Evolutionary conservation across 1,140 invertebrate species (phyloP).

Genomic region (Potamilus streckersoni): DNA sequence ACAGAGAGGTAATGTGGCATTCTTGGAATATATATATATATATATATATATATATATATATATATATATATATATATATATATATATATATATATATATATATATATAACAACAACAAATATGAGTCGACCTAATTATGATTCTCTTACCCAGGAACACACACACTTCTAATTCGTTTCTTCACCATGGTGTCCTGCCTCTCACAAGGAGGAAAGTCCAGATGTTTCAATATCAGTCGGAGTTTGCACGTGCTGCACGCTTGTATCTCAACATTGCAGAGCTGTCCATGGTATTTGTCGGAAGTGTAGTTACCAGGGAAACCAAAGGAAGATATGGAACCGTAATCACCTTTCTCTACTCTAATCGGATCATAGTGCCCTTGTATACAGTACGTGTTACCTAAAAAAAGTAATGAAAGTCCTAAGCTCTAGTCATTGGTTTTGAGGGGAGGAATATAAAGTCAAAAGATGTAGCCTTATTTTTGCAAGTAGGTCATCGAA

Average conservation of each 20-base stretch:
- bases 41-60: too few relatives aligned
- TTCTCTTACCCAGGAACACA: slow-evolving; percentile 39
- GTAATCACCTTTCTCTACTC: slow-evolving; percentile 55
- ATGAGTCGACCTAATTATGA: neutral
- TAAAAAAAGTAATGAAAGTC: neutral
- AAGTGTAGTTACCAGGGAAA: slow-evolving; percentile 49
- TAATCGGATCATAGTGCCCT: slow-evolving; percentile 15
- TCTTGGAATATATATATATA: too few relatives aligned
- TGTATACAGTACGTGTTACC: slow-evolving; percentile 37
- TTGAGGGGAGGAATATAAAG: too few relatives aligned
- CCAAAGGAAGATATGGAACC: slow-evolving; percentile 44
- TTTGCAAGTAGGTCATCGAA: too few relatives aligned
- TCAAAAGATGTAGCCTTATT: too few relatives aligned
- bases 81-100: too few relatives aligned
- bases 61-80: too few relatives aligned
- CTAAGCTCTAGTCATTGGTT: too few relatives aligned
- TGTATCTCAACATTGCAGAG: slow-evolving; percentile 55
- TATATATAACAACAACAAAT: neutral
- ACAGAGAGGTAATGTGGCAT: too few relatives aligned
- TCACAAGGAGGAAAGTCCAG: slow-evolving; percentile 46
- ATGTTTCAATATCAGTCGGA: slow-evolving; percentile 48
- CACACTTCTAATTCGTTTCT: slow-evolving; percentile 32
- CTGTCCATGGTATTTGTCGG: slow-evolving; percentile 31
- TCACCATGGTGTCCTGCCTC: slow-evolving; percentile 15
- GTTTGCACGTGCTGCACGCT: slow-evolving; percentile 56